Percentiles rank a stretch among this genome's conserved stretches.
phyloP scores from a whole-genome alignment of 2,797 vertebrate species.

The Psittacula derbiana region DNA sequence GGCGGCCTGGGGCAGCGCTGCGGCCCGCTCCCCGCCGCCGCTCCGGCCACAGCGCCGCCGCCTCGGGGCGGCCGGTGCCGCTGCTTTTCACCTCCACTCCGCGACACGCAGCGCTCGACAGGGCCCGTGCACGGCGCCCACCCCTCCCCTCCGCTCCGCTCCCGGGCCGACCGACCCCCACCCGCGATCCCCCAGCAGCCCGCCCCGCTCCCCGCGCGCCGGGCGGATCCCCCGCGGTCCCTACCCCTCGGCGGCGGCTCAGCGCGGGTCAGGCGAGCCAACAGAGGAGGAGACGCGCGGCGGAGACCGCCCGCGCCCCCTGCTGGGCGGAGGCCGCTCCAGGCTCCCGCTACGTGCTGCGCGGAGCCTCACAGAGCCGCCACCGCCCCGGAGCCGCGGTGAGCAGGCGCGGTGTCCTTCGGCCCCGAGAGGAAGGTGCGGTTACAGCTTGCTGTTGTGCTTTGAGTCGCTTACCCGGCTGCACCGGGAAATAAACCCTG shows the following conservation, averaged over 20 bases:
- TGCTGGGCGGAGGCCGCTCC: neutral
- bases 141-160: too few relatives aligned
- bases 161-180: neutral
- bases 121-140: neutral
- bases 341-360: neutral
- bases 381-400: neutral
- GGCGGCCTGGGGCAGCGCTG: neutral
- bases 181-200: too few relatives aligned
- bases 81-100: neutral
- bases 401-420: neutral
- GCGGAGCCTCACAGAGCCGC: too few relatives aligned
- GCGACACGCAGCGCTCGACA: neutral
- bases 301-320: neutral
- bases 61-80: neutral
- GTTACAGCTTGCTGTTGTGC: neutral
- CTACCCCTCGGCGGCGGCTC: neutral
- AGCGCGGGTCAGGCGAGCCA: neutral
- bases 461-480: fast-evolving
- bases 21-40: neutral
- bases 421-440: too few relatives aligned
- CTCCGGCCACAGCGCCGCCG: neutral
- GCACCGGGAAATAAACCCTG: neutral
- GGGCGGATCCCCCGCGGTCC: neutral
- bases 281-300: neutral
- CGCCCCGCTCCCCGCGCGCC: neutral